Percentiles rank a stretch among this genome's conserved stretches.
These are phyloP conservation scores for Falco naumanni DNA, from an alignment of 2,797 vertebrate species.

Conservation along the genomic window DNA sequence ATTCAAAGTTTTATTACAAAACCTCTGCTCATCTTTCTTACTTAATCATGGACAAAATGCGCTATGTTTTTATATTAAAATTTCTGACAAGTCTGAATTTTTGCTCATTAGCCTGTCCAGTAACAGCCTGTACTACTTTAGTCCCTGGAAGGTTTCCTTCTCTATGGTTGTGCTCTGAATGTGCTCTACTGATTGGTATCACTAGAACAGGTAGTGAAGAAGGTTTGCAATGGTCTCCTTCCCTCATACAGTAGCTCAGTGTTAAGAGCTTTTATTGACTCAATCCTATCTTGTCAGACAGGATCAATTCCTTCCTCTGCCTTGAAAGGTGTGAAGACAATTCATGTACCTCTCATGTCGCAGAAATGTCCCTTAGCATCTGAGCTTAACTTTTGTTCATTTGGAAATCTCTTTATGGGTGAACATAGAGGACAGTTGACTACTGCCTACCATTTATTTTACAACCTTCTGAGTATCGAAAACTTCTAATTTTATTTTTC, in stretches of 20 bases:
- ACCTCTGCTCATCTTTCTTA: neutral
- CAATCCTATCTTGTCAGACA: neutral
- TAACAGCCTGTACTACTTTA: neutral
- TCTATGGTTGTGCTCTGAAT: neutral
- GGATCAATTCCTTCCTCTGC: neutral
- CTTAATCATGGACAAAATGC: neutral
- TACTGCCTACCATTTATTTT: neutral
- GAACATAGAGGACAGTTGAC: neutral
- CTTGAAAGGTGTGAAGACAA: neutral
- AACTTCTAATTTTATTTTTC: neutral
- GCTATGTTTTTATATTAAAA: neutral
- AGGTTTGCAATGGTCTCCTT: neutral
- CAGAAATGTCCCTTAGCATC: neutral
- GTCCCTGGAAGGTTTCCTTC: neutral
- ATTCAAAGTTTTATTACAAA: neutral
- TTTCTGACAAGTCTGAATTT: neutral
- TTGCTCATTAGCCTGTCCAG: neutral
- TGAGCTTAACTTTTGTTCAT: neutral
- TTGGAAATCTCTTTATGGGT: neutral
- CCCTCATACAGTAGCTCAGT: neutral
- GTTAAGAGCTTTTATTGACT: slow-evolving; percentile 11
- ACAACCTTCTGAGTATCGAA: neutral
- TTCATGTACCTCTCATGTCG: neutral
- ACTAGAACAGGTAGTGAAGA: neutral
- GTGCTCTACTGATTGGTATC: neutral